Evolutionary conservation across 2,888 invertebrate genomes (phyloP).

Genomic region (Holacanthella duospinosa): DNA sequence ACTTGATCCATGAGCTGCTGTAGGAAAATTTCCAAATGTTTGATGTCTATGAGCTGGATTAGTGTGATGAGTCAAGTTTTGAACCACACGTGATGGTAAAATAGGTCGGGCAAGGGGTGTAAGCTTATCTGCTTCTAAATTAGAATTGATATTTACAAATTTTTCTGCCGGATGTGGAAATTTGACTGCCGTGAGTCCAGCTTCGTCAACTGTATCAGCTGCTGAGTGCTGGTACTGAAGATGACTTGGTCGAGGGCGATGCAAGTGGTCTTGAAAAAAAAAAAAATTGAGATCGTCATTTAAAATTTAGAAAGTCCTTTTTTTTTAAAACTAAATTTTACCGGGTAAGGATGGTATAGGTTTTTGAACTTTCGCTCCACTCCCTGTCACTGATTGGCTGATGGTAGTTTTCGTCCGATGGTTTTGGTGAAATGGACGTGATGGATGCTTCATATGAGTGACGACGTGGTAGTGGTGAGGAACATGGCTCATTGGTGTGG

Average conservation of each 20-base stretch:
- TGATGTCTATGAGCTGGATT: constrained; percentile 14
- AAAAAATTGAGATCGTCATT: too few relatives aligned
- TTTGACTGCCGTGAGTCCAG: constrained; percentile 28
- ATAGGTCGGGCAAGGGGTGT: constrained; percentile 27
- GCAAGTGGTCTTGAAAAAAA: constrained; percentile 32
- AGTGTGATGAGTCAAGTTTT: constrained; percentile 33
- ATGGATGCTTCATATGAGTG: neutral
- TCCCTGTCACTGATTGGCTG: neutral
- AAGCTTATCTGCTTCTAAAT: constrained; percentile 28
- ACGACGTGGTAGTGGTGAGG: constrained; percentile 1
- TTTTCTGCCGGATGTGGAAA: constrained; percentile 24
- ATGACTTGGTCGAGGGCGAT: constrained; percentile 35
- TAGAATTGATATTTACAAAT: constrained; percentile 6
- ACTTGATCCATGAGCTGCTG: neutral
- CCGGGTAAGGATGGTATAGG: too few relatives aligned
- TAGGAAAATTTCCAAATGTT: constrained; percentile 10
- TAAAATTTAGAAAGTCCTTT: too few relatives aligned
- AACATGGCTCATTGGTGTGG: neutral
- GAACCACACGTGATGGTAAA: constrained; percentile 24
- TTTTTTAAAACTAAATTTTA: too few relatives aligned
- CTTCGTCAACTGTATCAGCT: constrained; percentile 34
- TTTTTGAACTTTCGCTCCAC: too few relatives aligned
- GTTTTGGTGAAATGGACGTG: neutral
- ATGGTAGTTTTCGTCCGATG: too few relatives aligned
- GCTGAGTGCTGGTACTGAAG: constrained; percentile 37